Percentiles rank a stretch among this genome's conserved stretches.
phyloP scores from a whole-genome alignment of 1,140 invertebrate genomes.

The Medauroidea extradentata region DNA sequence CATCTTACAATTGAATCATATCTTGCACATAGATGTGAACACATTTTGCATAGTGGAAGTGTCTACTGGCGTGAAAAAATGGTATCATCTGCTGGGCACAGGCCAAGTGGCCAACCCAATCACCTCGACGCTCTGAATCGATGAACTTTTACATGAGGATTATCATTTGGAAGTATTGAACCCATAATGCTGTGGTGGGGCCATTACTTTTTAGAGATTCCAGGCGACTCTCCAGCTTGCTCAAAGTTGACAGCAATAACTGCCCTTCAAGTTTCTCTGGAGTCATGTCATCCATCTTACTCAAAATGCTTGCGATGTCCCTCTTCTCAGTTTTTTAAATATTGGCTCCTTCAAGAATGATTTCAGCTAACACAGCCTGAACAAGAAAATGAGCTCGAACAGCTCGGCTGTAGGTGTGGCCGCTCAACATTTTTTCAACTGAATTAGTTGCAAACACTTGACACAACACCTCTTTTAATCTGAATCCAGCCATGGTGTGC shows the following conservation, averaged over 20 bases:
- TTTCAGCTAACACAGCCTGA: constrained; percentile 12
- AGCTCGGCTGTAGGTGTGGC: constrained; percentile 40
- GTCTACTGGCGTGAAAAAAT: constrained; percentile 41
- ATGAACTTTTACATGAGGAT: constrained; percentile 34
- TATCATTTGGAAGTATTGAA: constrained; percentile 40
- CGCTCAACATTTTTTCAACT: constrained; percentile 37
- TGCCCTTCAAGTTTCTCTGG: not conserved
- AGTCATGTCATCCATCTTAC: not conserved
- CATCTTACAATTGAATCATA: constrained; percentile 33
- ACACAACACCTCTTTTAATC: constrained; percentile 33
- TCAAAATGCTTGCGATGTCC: not conserved
- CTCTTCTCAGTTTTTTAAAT: not conserved
- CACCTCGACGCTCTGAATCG: constrained; percentile 36
- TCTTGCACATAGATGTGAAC: constrained; percentile 44
- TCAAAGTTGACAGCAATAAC: too few relatives aligned
- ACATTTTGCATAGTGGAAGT: constrained; percentile 45
- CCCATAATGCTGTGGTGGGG: constrained; percentile 30
- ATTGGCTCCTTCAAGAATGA: not conserved
- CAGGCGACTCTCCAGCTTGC: not conserved
- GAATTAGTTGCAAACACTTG: constrained; percentile 31
- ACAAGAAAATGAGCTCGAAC: constrained; percentile 40
- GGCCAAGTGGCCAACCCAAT: constrained; percentile 42
- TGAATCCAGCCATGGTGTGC: constrained; percentile 37
- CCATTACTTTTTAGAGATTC: not conserved
- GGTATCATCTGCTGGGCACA: constrained; percentile 41